Evolutionary conservation across 1,140 invertebrate species (phyloP).

Genomic region (Drosophila takahashii): DNA sequence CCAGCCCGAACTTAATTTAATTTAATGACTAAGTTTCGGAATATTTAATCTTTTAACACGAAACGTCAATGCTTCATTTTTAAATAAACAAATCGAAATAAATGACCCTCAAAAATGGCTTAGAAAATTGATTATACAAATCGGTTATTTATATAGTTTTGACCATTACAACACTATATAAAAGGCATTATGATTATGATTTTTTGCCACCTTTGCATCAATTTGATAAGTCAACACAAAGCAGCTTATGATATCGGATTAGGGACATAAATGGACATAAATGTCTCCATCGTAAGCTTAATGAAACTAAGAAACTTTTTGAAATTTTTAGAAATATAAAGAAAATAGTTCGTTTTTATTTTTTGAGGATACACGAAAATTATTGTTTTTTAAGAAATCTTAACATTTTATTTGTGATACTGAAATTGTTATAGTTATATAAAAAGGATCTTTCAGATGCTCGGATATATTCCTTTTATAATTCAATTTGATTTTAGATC

Average conservation of each 20-base stretch:
- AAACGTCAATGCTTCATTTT: neutral
- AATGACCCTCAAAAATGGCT: constrained; percentile 6
- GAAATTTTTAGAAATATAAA: neutral
- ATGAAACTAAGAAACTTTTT: no score
- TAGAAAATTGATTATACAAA: neutral
- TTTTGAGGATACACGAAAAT: no score
- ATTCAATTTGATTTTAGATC: no score
- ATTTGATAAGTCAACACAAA: constrained; percentile 1
- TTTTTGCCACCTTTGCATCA: neutral
- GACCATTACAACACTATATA: neutral
- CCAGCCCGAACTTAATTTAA: constrained; percentile 12
- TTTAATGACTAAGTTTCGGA: constrained; percentile 12
- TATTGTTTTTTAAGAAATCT: no score
- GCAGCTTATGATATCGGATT: no score
- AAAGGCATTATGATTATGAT: neutral
- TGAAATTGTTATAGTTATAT: no score
- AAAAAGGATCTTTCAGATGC: no score
- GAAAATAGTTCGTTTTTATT: no score
- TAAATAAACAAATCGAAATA: neutral
- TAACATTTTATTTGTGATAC: no score
- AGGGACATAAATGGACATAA: neutral
- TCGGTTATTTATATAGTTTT: neutral
- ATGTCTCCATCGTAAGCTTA: no score
- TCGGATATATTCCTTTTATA: no score
- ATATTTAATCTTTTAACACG: neutral